These are phyloP conservation scores for Euglossa dilemma DNA, from an alignment of 1,140 invertebrate genomes.

Conservation along the genomic window DNA sequence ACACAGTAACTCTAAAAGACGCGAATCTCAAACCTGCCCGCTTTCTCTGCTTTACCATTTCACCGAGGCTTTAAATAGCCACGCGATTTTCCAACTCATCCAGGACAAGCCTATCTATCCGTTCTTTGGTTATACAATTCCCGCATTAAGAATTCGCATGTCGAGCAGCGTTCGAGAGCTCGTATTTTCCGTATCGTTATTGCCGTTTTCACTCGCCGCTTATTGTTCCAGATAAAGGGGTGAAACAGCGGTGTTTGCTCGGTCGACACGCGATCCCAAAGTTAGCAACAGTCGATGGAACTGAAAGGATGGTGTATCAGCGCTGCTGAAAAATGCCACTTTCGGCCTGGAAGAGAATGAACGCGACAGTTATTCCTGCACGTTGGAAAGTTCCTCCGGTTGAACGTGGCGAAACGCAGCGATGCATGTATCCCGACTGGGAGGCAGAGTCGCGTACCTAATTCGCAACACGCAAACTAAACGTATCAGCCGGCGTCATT, in stretches of 20 bases:
- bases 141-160: neutral
- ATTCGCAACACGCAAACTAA: slow-evolving; percentile 5
- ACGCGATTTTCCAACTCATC: neutral
- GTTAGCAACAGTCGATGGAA: neutral
- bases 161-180: neutral
- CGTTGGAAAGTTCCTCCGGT: slow-evolving; percentile 8
- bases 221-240: neutral
- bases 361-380: neutral
- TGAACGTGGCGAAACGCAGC: neutral
- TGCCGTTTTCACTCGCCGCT: neutral
- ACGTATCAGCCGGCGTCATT: slow-evolving; percentile 24
- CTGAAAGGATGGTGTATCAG: no score
- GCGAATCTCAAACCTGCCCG: no score
- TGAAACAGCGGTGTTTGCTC: neutral
- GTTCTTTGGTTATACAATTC: neutral
- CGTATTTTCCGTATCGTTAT: neutral
- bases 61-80: no score
- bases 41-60: no score
- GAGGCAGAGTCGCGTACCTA: neutral
- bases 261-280: neutral
- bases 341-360: neutral
- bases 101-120: neutral
- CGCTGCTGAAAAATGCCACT: neutral
- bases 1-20: no score
- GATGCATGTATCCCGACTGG: neutral